Percentiles rank a stretch among this genome's conserved stretches.
Conservation (phyloP, 2,888 invertebrate species). For the Thalpophila matura region DNA sequence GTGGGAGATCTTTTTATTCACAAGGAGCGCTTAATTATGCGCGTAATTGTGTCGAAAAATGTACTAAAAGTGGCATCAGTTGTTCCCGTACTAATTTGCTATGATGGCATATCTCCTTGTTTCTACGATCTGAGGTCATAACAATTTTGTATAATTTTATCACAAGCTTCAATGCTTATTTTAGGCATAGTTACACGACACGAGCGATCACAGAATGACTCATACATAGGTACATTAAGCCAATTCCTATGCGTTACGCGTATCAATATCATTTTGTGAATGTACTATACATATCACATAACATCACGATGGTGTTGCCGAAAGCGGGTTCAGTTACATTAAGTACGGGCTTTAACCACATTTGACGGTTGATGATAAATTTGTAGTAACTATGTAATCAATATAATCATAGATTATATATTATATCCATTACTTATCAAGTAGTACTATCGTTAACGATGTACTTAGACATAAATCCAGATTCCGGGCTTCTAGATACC, state of each 20-base stretch:
- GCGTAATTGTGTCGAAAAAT: too few relatives aligned
- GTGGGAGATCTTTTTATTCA: too few relatives aligned
- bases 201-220: conserved; percentile 50
- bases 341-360: conserved; percentile 6
- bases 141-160: conserved; percentile 63
- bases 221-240: conserved; percentile 47
- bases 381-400: not conserved
- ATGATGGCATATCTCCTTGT: too few relatives aligned
- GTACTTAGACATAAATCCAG: too few relatives aligned
- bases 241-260: conserved; percentile 51
- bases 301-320: conserved; percentile 3
- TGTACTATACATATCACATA: conserved; percentile 34
- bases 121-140: too few relatives aligned
- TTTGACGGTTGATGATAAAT: not conserved
- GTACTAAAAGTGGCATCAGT: too few relatives aligned
- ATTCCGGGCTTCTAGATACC: too few relatives aligned
- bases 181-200: conserved; percentile 57
- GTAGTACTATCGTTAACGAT: too few relatives aligned
- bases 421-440: too few relatives aligned
- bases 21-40: too few relatives aligned
- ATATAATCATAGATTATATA: too few relatives aligned
- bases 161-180: conserved; percentile 55
- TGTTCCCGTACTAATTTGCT: too few relatives aligned
- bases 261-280: conserved; percentile 44
- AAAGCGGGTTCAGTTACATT: conserved; percentile 9